A percentile compares a stretch with the other conserved stretches of the same genome.
Conservation (phyloP, 2,797 vertebrate species). For the Lutjanus campechanus region DNA sequence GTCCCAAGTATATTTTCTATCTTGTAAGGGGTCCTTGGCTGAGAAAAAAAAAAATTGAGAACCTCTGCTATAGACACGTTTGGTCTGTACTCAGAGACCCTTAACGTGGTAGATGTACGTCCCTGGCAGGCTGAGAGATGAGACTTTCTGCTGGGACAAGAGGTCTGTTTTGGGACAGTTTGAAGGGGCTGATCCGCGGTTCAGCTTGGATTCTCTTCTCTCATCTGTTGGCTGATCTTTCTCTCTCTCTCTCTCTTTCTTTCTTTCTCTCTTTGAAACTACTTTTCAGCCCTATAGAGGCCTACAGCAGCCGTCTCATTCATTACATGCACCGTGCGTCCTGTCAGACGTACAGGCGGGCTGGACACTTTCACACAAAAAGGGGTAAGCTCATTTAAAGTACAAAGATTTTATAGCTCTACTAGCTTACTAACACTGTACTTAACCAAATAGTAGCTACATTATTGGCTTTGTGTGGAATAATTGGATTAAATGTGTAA, state of each 20-base stretch:
- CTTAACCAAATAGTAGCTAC: slow-evolving; percentile 5
- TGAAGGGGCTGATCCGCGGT: slow-evolving; percentile 72
- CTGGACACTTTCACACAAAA: slow-evolving; percentile 71
- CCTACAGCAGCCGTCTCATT: slow-evolving; percentile 61
- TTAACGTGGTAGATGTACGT: not conserved
- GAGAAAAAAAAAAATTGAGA: too few relatives aligned
- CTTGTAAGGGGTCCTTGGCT: too few relatives aligned
- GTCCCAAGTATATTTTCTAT: too few relatives aligned
- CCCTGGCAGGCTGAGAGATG: slow-evolving; percentile 14
- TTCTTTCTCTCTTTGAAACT: slow-evolving; percentile 54
- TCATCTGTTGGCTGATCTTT: slow-evolving; percentile 80
- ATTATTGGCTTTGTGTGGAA: not conserved
- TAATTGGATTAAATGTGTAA: slow-evolving; percentile 1
- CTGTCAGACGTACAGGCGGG: slow-evolving; percentile 62
- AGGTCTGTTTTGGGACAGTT: slow-evolving; percentile 62
- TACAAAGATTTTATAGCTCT: slow-evolving; percentile 24
- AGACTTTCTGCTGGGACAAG: slow-evolving; percentile 42
- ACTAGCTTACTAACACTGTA: slow-evolving; percentile 18
- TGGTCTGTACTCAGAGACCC: not conserved
- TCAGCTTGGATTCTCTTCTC: slow-evolving; percentile 79
- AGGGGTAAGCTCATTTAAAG: slow-evolving; percentile 80
- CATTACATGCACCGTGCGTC: slow-evolving; percentile 68
- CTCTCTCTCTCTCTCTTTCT: slow-evolving; percentile 36
- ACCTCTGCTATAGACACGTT: not conserved
- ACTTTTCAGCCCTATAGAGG: slow-evolving; percentile 65